phyloP scores from a whole-genome alignment of 2,888 invertebrate genomes.

The Parascotia fuliginaria region DNA sequence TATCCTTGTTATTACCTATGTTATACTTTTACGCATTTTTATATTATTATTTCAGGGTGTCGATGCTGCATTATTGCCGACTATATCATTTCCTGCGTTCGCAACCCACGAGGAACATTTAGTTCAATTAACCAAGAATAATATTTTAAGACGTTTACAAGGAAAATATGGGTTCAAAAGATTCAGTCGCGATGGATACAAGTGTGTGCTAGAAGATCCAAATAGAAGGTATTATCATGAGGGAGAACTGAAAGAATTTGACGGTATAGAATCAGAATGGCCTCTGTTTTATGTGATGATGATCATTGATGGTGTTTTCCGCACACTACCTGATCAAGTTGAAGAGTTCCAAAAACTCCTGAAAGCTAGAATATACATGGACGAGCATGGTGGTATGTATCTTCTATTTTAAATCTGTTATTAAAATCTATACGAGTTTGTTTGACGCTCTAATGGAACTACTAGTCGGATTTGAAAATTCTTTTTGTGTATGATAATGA shows the following conservation, averaged over 20 bases:
- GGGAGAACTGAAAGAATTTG: slow-evolving; percentile 97
- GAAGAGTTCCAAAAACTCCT: slow-evolving; percentile 95
- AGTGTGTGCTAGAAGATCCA: slow-evolving; percentile 94
- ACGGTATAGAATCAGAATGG: slow-evolving; percentile 99
- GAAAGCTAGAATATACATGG: slow-evolving; percentile 92
- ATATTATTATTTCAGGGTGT: slow-evolving; percentile 89
- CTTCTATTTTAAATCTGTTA: neutral
- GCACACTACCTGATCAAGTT: slow-evolving; percentile 94
- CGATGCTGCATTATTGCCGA: slow-evolving; percentile 95
- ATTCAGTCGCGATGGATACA: slow-evolving; percentile 97
- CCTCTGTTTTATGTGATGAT: slow-evolving; percentile 98
- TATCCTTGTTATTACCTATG: too few relatives aligned
- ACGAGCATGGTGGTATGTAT: slow-evolving; percentile 90
- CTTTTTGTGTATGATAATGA: too few relatives aligned
- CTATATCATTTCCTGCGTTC: slow-evolving; percentile 99
- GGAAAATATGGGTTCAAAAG: slow-evolving; percentile 97
- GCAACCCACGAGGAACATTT: slow-evolving; percentile 97
- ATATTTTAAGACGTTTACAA: slow-evolving; percentile 92
- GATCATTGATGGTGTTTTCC: slow-evolving; percentile 98
- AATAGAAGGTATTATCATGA: slow-evolving; percentile 92
- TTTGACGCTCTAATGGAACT: too few relatives aligned
- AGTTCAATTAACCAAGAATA: slow-evolving; percentile 94
- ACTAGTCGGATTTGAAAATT: too few relatives aligned
- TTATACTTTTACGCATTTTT: neutral
- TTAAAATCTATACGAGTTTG: too few relatives aligned